Percentiles rank a stretch among this genome's conserved stretches.
These are phyloP conservation scores for Lerista edwardsae DNA, from an alignment of 2,797 vertebrate species.

Conservation along the genomic window DNA sequence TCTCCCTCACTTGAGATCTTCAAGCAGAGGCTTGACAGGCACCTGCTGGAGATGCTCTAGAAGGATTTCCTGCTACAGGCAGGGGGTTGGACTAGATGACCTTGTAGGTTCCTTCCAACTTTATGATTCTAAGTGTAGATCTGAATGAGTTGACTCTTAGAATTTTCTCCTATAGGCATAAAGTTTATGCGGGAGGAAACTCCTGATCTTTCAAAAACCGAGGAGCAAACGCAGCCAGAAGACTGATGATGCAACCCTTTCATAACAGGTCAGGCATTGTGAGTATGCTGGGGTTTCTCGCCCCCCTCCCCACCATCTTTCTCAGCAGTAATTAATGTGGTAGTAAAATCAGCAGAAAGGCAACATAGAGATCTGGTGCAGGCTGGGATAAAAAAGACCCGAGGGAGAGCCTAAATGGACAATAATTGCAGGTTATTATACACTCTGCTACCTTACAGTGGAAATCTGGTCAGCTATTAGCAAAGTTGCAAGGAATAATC, in stretches of 20 bases:
- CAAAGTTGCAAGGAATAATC: conserved; percentile 74
- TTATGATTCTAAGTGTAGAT: background rate
- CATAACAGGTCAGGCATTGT: conserved; percentile 58
- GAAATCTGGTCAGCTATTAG: conserved; percentile 77
- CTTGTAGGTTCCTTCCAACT: too few relatives aligned
- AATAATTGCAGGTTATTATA: conserved; percentile 83
- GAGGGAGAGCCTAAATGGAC: conserved; percentile 79
- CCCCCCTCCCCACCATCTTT: background rate
- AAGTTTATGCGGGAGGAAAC: background rate
- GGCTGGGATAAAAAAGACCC: conserved; percentile 75
- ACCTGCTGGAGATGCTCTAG: too few relatives aligned
- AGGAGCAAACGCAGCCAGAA: background rate
- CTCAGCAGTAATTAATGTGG: conserved; percentile 69
- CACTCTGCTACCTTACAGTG: conserved; percentile 72
- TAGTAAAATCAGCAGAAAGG: conserved; percentile 77
- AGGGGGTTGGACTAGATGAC: too few relatives aligned
- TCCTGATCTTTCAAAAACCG: background rate
- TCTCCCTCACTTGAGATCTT: too few relatives aligned
- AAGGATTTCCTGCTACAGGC: too few relatives aligned
- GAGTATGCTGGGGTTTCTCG: background rate
- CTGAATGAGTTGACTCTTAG: background rate
- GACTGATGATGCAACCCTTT: background rate
- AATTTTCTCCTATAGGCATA: background rate
- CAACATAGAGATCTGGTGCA: conserved; percentile 33
- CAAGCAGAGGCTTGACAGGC: too few relatives aligned